Evolutionary conservation across 2,888 invertebrate species (phyloP).

Genomic region (Ptilodon capucinus): DNA sequence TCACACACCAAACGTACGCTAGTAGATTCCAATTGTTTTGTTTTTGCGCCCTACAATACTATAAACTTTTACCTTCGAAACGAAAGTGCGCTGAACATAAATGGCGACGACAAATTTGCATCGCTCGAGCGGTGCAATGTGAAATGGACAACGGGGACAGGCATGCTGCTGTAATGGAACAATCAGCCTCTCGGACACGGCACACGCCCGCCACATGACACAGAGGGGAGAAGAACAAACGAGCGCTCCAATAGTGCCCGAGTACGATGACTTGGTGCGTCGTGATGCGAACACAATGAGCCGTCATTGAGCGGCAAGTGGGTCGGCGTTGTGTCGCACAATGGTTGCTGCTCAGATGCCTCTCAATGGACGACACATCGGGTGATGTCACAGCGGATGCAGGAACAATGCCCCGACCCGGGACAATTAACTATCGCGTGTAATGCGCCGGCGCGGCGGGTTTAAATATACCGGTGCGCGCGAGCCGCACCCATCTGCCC

Average conservation of each 20-base stretch:
- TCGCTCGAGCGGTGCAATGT: background rate
- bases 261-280: conserved; percentile 8
- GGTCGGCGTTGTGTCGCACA: conserved; percentile 44
- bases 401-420: conserved; percentile 58
- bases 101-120: background rate
- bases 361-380: conserved; percentile 37
- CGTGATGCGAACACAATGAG: conserved; percentile 52
- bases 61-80: conserved; percentile 12
- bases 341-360: conserved; percentile 50
- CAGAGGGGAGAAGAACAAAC: conserved; percentile 14
- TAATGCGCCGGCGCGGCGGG: conserved; percentile 19
- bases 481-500: background rate
- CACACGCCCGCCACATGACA: background rate
- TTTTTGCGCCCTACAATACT: conserved; percentile 21
- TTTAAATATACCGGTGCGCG: conserved; percentile 19
- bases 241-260: conserved; percentile 9
- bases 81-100: conserved; percentile 8
- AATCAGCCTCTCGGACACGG: background rate
- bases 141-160: background rate
- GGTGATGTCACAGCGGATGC: conserved; percentile 65
- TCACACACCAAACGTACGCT: conserved; percentile 13
- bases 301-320: conserved; percentile 51
- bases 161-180: no score
- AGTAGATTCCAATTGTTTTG: conserved; percentile 34
- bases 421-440: conserved; percentile 51